These are phyloP conservation scores for Spodoptera frugiperda DNA, from an alignment of 1,140 invertebrate species.

Conservation along the genomic window DNA sequence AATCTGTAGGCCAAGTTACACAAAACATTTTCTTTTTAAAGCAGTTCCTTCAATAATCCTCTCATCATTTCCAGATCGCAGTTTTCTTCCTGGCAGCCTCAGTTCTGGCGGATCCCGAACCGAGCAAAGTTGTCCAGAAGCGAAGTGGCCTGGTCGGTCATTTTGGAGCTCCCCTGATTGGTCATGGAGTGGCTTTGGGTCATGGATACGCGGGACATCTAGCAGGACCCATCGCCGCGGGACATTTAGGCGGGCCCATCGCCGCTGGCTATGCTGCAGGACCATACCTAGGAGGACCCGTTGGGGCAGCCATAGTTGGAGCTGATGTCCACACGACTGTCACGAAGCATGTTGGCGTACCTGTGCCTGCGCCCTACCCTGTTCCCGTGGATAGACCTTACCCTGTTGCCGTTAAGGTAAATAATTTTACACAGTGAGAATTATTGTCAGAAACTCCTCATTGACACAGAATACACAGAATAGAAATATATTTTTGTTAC, in stretches of 20 bases:
- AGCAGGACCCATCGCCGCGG: conserved; percentile 25
- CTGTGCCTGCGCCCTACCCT: conserved; percentile 80
- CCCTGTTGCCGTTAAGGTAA: conserved; percentile 76
- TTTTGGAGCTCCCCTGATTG: conserved; percentile 58
- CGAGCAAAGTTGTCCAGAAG: conserved; percentile 79
- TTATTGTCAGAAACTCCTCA: not conserved
- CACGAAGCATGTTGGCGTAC: conserved; percentile 82
- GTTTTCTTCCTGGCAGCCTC: conserved; percentile 70
- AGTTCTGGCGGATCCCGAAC: conserved; percentile 77
- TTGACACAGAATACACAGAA: too few relatives aligned
- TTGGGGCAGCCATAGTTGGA: conserved; percentile 68
- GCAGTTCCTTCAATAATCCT: not conserved
- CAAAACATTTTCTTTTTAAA: too few relatives aligned
- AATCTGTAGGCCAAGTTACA: too few relatives aligned
- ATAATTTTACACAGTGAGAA: not conserved
- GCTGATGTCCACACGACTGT: conserved; percentile 83
- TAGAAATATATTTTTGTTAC: too few relatives aligned
- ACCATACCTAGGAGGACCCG: conserved; percentile 48
- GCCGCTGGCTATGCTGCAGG: conserved; percentile 33
- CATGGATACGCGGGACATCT: conserved; percentile 42
- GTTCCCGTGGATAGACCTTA: conserved; percentile 79
- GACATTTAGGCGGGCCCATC: conserved; percentile 11
- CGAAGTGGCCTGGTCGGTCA: conserved; percentile 79
- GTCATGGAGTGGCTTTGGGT: conserved; percentile 55
- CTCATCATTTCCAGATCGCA: conserved; percentile 66